phyloP scores from a whole-genome alignment of 1,140 invertebrate genomes.

The Drosophila serrata region DNA sequence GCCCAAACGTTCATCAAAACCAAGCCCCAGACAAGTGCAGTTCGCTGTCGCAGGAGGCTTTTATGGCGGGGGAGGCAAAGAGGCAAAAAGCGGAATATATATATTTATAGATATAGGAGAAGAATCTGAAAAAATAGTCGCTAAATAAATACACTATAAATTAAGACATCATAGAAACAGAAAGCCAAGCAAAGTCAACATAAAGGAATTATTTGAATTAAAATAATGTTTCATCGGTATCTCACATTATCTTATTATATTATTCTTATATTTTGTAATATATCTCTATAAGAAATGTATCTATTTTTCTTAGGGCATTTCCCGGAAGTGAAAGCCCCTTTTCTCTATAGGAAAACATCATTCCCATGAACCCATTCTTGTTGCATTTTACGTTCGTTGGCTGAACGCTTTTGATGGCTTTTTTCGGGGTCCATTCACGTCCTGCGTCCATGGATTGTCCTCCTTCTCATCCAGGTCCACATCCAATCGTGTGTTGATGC shows the following conservation, averaged over 20 bases:
- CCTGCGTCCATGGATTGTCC: background rate
- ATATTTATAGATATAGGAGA: background rate
- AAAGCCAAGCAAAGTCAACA: background rate
- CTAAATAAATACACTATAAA: slow-evolving; percentile 39
- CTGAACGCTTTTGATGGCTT: slow-evolving; percentile 72
- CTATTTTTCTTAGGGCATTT: slow-evolving; percentile 6
- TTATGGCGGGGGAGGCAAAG: too few species aligned
- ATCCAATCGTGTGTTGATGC: slow-evolving; percentile 67
- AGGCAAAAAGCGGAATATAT: background rate
- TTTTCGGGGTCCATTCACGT: slow-evolving; percentile 55
- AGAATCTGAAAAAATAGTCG: background rate
- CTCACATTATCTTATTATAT: too few species aligned
- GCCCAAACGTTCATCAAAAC: slow-evolving; percentile 72
- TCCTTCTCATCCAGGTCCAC: background rate
- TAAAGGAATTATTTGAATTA: background rate
- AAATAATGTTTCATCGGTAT: background rate
- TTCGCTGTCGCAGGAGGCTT: slow-evolving; percentile 31
- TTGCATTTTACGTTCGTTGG: slow-evolving; percentile 71
- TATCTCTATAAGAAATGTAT: background rate
- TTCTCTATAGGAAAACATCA: background rate
- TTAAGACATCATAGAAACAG: slow-evolving; percentile 1
- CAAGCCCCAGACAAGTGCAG: slow-evolving; percentile 66
- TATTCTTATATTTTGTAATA: background rate
- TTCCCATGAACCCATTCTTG: slow-evolving; percentile 34
- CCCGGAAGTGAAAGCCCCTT: slow-evolving; percentile 17